Conservation (phyloP, 1,140 invertebrate species). For the Drosophila serrata region DNA sequence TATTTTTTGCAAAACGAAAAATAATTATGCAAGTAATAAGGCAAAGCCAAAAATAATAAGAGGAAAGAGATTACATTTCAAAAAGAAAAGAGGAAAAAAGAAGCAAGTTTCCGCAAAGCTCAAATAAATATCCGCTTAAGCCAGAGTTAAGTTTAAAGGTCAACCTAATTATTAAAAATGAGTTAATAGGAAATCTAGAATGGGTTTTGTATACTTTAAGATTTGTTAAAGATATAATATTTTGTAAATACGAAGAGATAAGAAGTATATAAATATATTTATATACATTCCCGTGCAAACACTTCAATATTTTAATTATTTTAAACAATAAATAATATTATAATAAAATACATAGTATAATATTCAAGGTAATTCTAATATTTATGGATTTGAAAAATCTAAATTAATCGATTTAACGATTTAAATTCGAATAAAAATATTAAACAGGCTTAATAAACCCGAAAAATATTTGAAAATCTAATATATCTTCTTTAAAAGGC, state of each 20-base stretch:
- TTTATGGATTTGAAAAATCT: not conserved
- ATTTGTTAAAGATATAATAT: not conserved
- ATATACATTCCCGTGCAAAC: no score
- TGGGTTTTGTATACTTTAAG: not conserved
- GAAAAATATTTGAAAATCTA: not conserved
- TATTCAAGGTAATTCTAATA: not conserved
- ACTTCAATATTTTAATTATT: not conserved
- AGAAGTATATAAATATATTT: not conserved
- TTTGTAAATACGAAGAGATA: not conserved
- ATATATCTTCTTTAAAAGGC: not conserved
- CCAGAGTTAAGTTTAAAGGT: not conserved
- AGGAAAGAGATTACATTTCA: conserved; percentile 3
- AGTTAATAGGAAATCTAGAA: not conserved
- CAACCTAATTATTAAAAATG: not conserved
- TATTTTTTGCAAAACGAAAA: conserved; percentile 23
- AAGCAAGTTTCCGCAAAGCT: not conserved
- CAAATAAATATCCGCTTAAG: not conserved
- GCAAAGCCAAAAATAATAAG: conserved; percentile 28
- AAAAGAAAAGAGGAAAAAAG: conserved; percentile 1
- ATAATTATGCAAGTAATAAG: conserved; percentile 55
- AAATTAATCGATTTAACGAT: no score
- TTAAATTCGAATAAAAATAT: not conserved
- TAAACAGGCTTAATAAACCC: not conserved
- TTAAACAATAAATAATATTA: not conserved
- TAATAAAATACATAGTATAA: no score